Evolutionary conservation across 1,140 invertebrate genomes (phyloP).

Genomic region (Drosophila chauvacae): DNA sequence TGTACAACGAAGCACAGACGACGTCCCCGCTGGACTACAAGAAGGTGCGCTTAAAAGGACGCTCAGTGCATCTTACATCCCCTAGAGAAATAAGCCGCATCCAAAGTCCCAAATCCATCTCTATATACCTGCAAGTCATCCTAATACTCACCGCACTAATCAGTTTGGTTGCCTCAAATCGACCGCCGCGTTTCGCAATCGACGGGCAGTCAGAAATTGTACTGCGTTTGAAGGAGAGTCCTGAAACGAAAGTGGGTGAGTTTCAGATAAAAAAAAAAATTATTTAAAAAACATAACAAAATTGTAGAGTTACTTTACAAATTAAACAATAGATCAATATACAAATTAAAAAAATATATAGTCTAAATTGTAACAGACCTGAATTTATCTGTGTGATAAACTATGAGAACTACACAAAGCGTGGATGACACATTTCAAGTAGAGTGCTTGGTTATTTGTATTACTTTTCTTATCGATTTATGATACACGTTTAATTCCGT

Average conservation of each 20-base stretch:
- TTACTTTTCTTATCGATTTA: neutral
- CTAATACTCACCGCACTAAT: slow-evolving; percentile 54
- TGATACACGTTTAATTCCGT: slow-evolving; percentile 3
- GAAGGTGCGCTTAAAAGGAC: slow-evolving; percentile 78
- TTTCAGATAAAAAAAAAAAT: neutral
- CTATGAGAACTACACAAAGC: neutral
- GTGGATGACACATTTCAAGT: neutral
- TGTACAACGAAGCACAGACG: slow-evolving; percentile 58
- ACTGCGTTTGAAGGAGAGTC: slow-evolving; percentile 93
- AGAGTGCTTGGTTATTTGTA: neutral
- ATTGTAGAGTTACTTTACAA: no score
- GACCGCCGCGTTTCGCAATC: slow-evolving; percentile 92
- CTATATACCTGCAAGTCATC: slow-evolving; percentile 29
- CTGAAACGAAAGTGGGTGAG: slow-evolving; percentile 93
- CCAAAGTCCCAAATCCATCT: neutral
- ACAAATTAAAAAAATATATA: neutral
- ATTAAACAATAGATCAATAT: no score
- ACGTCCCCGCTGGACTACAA: slow-evolving; percentile 52
- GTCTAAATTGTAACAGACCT: neutral
- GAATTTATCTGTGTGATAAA: neutral
- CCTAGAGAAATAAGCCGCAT: slow-evolving; percentile 23
- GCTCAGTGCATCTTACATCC: neutral
- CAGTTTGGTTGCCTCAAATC: slow-evolving; percentile 85
- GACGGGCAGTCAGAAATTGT: slow-evolving; percentile 95
- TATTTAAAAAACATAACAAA: no score